phyloP scores from a whole-genome alignment of 37 sponge, comb jelly and placozoan genomes.

The Halisarca cf. caerulea region DNA sequence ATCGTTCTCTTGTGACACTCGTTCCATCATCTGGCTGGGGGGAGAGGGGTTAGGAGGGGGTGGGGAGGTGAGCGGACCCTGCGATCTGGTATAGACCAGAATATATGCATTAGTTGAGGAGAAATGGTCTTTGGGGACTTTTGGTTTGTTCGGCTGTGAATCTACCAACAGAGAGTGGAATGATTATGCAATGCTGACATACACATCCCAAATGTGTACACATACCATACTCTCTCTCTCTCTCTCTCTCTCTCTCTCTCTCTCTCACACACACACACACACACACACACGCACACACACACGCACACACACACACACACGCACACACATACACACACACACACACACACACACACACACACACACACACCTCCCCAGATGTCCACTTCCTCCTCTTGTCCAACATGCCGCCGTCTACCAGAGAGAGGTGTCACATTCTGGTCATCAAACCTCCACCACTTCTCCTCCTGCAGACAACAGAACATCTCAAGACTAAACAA shows the following conservation, averaged over 20 bases:
- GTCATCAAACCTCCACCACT: conserved; percentile 61
- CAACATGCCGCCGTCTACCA: conserved; percentile 36
- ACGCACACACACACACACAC: no score
- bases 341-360: not conserved
- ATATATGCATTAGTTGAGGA: conserved; percentile 47
- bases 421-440: conserved; percentile 15
- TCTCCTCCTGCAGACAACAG: conserved; percentile 1
- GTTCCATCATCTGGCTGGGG: not conserved
- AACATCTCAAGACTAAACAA: not conserved
- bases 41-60: not conserved
- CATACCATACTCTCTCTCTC: no score
- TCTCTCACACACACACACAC: no score
- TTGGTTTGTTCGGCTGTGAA: not conserved
- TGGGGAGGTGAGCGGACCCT: not conserved
- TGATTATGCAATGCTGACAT: no score
- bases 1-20: conserved; percentile 2
- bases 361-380: not conserved
- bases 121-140: conserved; percentile 22
- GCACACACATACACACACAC: not conserved
- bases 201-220: no score
- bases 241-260: no score
- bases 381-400: conserved; percentile 21
- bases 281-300: no score
- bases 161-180: not conserved
- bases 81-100: conserved; percentile 37